Evolutionary conservation across 2,888 invertebrate genomes (phyloP).

Genomic region (Dicranocentrus wangi): DNA sequence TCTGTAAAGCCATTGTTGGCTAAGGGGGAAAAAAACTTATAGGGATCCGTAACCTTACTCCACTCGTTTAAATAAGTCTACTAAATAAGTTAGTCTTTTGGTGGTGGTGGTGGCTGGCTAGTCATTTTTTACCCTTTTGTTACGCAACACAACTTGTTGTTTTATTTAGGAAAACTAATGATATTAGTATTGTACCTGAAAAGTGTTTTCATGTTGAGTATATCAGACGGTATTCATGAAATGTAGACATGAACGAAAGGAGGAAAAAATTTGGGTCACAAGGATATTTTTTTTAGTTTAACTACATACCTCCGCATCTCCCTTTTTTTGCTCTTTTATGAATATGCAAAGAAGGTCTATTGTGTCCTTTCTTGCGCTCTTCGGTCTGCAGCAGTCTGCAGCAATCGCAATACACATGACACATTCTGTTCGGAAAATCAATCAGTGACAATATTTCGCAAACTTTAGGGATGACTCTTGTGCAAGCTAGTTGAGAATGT

Average conservation of each 20-base stretch:
- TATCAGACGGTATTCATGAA: background rate
- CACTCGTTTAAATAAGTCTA: slow-evolving; percentile 6
- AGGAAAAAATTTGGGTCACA: slow-evolving; percentile 38
- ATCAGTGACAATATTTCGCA: too few species aligned
- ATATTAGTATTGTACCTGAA: slow-evolving; percentile 26
- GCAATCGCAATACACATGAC: too few species aligned
- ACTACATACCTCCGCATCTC: background rate
- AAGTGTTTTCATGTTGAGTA: slow-evolving; percentile 21
- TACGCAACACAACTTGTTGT: slow-evolving; percentile 10
- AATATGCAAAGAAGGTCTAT: background rate
- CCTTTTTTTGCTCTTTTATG: background rate
- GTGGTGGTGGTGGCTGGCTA: background rate
- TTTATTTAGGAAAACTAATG: slow-evolving; percentile 26
- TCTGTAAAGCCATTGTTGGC: background rate
- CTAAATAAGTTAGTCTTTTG: slow-evolving; percentile 2
- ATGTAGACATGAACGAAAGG: background rate
- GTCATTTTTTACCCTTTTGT: background rate
- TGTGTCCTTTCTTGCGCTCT: background rate
- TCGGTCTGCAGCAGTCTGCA: background rate
- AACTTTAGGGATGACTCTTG: too few species aligned
- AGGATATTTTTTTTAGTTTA: background rate
- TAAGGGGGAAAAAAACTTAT: background rate
- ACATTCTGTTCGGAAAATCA: too few species aligned
- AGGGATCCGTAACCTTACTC: background rate
- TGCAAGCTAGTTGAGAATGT: too few species aligned